phyloP scores from a whole-genome alignment of 2,888 invertebrate genomes.

The Colletes collaris region DNA sequence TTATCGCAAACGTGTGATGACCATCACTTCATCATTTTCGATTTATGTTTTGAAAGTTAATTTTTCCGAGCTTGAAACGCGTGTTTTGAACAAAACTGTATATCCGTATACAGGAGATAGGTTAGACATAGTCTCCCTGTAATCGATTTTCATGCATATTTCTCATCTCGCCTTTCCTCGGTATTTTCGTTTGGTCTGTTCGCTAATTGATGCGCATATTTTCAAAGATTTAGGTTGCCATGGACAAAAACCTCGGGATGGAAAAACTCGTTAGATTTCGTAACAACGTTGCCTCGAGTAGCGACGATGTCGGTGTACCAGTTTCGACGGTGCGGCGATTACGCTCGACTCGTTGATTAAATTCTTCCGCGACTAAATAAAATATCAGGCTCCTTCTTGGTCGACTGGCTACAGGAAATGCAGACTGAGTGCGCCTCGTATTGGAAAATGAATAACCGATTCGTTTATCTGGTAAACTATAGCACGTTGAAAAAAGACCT shows the following conservation, averaged over 20 bases:
- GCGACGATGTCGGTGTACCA: conserved; percentile 8
- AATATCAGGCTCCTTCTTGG: conserved; percentile 40
- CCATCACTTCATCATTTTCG: too few species aligned
- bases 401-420: conserved; percentile 40
- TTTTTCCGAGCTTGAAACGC: too few species aligned
- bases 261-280: conserved; percentile 41
- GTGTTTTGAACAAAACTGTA: neutral
- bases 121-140: neutral
- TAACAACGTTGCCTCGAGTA: conserved; percentile 40
- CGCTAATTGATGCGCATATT: conserved; percentile 49
- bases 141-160: neutral
- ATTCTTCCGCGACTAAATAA: conserved; percentile 49
- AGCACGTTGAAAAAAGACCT: conserved; percentile 8
- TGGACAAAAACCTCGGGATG: conserved; percentile 1
- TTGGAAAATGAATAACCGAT: conserved; percentile 45
- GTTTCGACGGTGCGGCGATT: conserved; percentile 24
- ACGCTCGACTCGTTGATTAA: conserved; percentile 41
- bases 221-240: conserved; percentile 9
- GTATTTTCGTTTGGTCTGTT: conserved; percentile 6
- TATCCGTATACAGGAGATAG: neutral
- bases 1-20: too few species aligned
- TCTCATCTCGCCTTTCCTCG: conserved; percentile 10
- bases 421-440: conserved; percentile 39
- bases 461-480: conserved; percentile 34
- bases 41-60: too few species aligned